phyloP scores from a whole-genome alignment of 37 sponge, comb jelly and placozoan genomes.

The Tethya wilhelma region DNA sequence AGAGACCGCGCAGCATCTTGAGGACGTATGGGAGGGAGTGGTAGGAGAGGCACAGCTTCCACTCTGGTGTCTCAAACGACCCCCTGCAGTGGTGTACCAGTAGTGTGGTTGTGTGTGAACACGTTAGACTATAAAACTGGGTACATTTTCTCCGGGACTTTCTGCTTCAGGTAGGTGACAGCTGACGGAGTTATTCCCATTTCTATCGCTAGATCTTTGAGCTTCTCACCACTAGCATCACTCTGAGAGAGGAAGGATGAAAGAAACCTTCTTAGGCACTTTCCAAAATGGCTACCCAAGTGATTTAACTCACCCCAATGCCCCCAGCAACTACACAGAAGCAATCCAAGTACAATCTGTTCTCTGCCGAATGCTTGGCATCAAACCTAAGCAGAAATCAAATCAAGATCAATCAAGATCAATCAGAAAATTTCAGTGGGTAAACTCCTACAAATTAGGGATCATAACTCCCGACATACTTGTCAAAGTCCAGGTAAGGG shows the following conservation, averaged over 20 bases:
- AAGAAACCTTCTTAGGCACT: not conserved
- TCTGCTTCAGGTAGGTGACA: constrained; percentile 66
- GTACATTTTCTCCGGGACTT: constrained; percentile 65
- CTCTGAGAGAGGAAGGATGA: constrained; percentile 21
- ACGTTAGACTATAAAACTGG: not conserved
- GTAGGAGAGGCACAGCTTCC: constrained; percentile 61
- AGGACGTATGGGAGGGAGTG: constrained; percentile 87
- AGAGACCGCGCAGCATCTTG: constrained; percentile 82
- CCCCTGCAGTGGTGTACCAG: not conserved
- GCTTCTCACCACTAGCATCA: constrained; percentile 80
- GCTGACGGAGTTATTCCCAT: constrained; percentile 61
- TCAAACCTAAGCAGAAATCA: constrained; percentile 66
- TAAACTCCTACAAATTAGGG: not conserved
- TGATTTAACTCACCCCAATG: constrained; percentile 75
- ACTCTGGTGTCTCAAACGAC: constrained; percentile 68
- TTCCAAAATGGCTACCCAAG: not conserved
- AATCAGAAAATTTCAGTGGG: not conserved
- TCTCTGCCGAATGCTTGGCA: constrained; percentile 61
- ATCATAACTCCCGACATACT: constrained; percentile 23
- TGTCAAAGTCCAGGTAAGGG: constrained; percentile 86
- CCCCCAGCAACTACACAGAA: constrained; percentile 87
- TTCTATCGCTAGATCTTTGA: constrained; percentile 82
- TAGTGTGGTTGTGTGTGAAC: not conserved
- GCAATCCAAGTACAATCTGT: constrained; percentile 84
- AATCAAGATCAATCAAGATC: not conserved